Base-by-base conservation (phyloP, 2,797 vertebrate genomes). In the Hipposideros larvatus region DNA sequence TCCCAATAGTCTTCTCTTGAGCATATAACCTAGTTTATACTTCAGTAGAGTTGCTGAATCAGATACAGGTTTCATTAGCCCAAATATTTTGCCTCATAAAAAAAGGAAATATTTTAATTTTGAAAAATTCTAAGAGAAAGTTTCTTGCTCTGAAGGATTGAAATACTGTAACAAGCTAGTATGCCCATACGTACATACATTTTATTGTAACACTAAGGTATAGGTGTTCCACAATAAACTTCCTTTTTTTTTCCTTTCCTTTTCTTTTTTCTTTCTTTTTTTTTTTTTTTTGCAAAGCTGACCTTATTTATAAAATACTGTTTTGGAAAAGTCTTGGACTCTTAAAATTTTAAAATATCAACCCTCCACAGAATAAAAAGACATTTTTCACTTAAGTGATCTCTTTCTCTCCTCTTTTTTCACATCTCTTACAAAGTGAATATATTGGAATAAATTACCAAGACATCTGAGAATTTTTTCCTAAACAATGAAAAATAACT, bases 401-500 rank as follows among this genome's bases (percentile, higher is more conserved):
- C 46, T 91, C 19, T 92, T 18, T 37, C 22, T 59, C 24, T 85
- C 11, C 16, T 34, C 51, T 90, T 70, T 75, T 31, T 19, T 22
- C 18, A 63, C 9, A 70, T 88, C 14, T 43, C 48, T 80, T 77
- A 65, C 28, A 86, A 96, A 91, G 55, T 86, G 57, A 91, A 37
- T 48, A 48, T 77, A 41, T 74, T 92, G 24, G 22, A 87, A 68
- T 89, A n/a, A 89, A 74, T 88, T 63, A 59, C 18, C 31, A 28
- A 78, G n/a, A 95, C 94, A 73, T 74, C 37, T 90, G 85, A 79
- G 63, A 95, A 96, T 11, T 57, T 87, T 87, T 65, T 19, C 26
- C 95, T 91, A 78, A 82, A 94, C 94, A 96, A 97, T 96, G 90
- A 94, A 97, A 97, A 93, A 95, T 51, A 87, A 53, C 79, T 96